These are phyloP conservation scores for Odontothrips loti DNA, from an alignment of 2,888 invertebrate genomes.

Conservation along the genomic window DNA sequence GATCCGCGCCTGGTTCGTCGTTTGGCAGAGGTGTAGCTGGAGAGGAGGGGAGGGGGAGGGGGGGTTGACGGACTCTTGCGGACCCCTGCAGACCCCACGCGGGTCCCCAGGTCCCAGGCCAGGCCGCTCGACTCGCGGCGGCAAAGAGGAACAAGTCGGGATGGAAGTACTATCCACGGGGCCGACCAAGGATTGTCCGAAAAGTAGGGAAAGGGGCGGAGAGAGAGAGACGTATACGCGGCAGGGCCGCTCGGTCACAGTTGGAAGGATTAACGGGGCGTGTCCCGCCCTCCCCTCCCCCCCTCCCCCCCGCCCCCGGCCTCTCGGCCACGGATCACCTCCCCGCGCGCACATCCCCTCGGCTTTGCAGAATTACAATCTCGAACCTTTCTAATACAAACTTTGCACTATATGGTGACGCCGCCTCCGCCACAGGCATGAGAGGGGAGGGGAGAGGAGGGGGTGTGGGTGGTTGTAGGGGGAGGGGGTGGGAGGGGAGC, in stretches of 20 bases:
- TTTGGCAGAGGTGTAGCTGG: too few relatives aligned
- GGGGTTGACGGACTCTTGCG: too few relatives aligned
- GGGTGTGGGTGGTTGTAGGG: not conserved
- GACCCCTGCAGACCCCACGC: too few relatives aligned
- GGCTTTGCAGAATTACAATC: constrained; percentile 21
- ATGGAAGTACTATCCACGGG: too few relatives aligned
- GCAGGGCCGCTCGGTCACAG: not conserved
- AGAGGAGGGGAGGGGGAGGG: not conserved
- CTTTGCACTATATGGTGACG: constrained; percentile 12
- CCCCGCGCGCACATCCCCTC: not conserved
- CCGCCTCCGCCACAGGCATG: not conserved
- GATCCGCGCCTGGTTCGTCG: too few relatives aligned
- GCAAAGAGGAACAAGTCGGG: not conserved
- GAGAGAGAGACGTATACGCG: not conserved
- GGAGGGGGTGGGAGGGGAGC: not conserved
- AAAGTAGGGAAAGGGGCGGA: not conserved
- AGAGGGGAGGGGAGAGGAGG: not conserved
- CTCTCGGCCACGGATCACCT: not conserved
- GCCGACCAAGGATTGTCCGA: not conserved
- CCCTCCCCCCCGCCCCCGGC: not conserved
- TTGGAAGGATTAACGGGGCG: not conserved
- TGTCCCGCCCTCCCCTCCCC: not conserved
- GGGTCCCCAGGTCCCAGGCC: too few relatives aligned
- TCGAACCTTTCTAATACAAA: constrained; percentile 17
- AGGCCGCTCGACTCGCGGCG: too few relatives aligned